A percentile compares a stretch with the other conserved stretches of the same genome.
phyloP scores from a whole-genome alignment of 2,888 invertebrate genomes.

The Oxystoma pomonae region DNA sequence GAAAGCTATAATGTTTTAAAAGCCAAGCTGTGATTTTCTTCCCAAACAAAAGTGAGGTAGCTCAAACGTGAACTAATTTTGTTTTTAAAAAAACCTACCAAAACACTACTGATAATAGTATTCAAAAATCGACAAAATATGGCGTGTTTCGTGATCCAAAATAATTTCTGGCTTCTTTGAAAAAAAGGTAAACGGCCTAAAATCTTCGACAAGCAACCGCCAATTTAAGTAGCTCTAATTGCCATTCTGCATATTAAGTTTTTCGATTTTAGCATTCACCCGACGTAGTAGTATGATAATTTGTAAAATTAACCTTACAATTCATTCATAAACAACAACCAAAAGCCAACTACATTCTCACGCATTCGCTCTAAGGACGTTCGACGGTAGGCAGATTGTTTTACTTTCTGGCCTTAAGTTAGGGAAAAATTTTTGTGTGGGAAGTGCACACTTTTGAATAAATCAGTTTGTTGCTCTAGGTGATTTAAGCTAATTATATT shows the following conservation, averaged over 20 bases:
- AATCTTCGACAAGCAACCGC: background rate
- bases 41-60: no score
- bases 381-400: background rate
- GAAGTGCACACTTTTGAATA: background rate
- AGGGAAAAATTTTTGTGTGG: background rate
- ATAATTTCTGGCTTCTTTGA: background rate
- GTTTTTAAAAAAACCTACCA: background rate
- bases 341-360: background rate
- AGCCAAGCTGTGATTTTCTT: no score
- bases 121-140: background rate
- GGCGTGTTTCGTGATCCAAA: background rate
- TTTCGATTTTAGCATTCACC: constrained; percentile 12
- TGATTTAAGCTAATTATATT: background rate
- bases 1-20: no score
- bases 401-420: background rate
- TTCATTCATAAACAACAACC: constrained; percentile 30
- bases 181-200: constrained; percentile 2
- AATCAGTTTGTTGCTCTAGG: background rate
- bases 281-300: constrained; percentile 30
- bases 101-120: background rate
- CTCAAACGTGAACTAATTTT: no score
- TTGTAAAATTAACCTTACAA: constrained; percentile 28
- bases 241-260: background rate
- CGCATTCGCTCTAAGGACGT: background rate
- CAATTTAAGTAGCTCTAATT: background rate